Percentiles rank a stretch among this genome's conserved stretches.
Conservation (phyloP, 2,888 invertebrate genomes). For the Brachyptera risi region DNA sequence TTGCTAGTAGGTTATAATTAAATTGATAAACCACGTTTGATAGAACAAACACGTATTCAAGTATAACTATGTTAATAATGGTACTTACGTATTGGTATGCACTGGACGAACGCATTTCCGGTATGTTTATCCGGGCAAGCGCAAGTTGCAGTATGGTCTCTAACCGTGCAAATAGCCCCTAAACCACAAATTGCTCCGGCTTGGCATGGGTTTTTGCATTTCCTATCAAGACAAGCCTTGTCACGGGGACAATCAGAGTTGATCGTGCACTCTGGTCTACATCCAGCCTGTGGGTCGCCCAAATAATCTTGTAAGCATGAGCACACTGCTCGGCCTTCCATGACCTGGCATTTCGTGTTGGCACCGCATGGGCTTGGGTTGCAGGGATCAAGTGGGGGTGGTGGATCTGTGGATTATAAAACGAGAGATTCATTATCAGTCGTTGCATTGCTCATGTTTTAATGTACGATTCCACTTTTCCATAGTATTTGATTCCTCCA, state of each 20-base stretch:
- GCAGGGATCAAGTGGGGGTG: conserved; percentile 62
- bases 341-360: conserved; percentile 72
- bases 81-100: conserved; percentile 54
- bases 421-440: too few relatives aligned
- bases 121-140: conserved; percentile 70
- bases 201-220: conserved; percentile 39
- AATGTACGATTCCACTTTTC: too few relatives aligned
- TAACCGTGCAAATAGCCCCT: conserved; percentile 72
- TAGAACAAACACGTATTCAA: too few relatives aligned
- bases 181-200: conserved; percentile 62
- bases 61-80: too few relatives aligned
- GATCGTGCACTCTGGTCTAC: conserved; percentile 71
- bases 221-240: conserved; percentile 66
- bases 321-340: conserved; percentile 67
- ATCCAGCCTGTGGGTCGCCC: conserved; percentile 64
- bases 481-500: too few relatives aligned
- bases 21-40: too few relatives aligned
- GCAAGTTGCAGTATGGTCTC: conserved; percentile 80
- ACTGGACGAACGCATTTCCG: conserved; percentile 77
- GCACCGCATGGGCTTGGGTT: conserved; percentile 70
- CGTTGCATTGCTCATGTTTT: too few relatives aligned
- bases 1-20: too few relatives aligned
- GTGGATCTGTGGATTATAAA: conserved; percentile 44
- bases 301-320: conserved; percentile 70
- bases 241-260: conserved; percentile 75